Conservation (phyloP, 2,113 vertebrate species). For the Platanista minor region DNA sequence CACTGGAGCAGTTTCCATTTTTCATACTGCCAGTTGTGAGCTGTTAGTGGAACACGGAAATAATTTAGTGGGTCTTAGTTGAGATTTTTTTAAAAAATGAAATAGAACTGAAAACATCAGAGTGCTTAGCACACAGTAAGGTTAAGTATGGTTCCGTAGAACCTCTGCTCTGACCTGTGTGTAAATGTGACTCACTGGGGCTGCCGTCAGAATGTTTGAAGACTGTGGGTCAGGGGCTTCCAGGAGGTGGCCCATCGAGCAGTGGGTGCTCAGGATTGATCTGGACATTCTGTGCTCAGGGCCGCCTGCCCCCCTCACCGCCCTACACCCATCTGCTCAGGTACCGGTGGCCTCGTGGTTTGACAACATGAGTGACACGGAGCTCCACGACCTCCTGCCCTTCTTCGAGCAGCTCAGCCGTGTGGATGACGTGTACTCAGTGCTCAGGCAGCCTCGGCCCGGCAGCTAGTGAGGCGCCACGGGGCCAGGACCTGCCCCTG, state of each 20-base stretch:
- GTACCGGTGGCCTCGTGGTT: slow-evolving; percentile 98
- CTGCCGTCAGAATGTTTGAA: neutral
- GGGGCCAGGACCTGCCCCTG: slow-evolving; percentile 75
- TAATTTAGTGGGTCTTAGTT: neutral
- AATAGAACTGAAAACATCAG: neutral
- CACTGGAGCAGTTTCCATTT: neutral
- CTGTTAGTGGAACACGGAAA: neutral
- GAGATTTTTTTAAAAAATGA: neutral
- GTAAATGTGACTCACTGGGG: neutral
- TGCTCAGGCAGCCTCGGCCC: slow-evolving; percentile 91
- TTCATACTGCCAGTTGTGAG: neutral
- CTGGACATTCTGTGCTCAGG: too few relatives aligned
- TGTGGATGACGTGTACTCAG: slow-evolving; percentile 91
- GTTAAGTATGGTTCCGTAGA: neutral
- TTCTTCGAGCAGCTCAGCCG: slow-evolving; percentile 97
- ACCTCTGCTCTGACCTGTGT: neutral
- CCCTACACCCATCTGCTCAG: slow-evolving; percentile 69
- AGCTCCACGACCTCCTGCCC: slow-evolving; percentile 95
- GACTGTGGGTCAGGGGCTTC: neutral
- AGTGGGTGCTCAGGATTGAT: neutral
- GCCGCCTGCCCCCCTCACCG: neutral
- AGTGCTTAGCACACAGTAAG: neutral
- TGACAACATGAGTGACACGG: slow-evolving; percentile 95
- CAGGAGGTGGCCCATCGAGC: neutral
- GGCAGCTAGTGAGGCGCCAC: slow-evolving; percentile 86